Conservation (phyloP, 2,113 vertebrate species). For the Oenanthe melanoleuca region DNA sequence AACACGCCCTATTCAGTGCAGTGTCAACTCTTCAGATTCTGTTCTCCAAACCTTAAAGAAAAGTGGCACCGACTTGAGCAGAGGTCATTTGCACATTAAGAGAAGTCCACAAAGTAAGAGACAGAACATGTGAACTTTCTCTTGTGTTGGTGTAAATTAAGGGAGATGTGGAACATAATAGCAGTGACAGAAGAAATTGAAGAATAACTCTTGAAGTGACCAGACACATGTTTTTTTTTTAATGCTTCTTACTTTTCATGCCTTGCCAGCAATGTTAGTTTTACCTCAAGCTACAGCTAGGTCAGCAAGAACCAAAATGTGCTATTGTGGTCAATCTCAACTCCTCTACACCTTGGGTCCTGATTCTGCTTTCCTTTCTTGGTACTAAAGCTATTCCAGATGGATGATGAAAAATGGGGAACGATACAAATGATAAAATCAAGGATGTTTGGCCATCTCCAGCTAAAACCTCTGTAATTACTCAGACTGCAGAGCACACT, state of each 20-base stretch:
- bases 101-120: background rate
- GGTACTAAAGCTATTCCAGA: background rate
- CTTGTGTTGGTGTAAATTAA: background rate
- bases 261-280: background rate
- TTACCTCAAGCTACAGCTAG: background rate
- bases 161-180: background rate
- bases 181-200: background rate
- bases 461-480: background rate
- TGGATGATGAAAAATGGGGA: background rate
- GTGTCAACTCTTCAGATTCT: background rate
- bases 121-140: background rate
- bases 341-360: background rate
- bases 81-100: background rate
- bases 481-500: background rate
- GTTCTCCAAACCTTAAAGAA: background rate
- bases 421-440: background rate
- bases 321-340: background rate
- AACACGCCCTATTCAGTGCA: background rate
- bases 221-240: background rate
- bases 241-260: background rate
- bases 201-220: background rate
- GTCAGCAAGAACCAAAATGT: background rate
- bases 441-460: background rate
- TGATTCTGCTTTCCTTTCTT: background rate
- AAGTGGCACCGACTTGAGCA: background rate